Percentiles rank a stretch among this genome's conserved stretches.
These are phyloP conservation scores for Caenorhabditis remanei DNA, from an alignment of 1,140 invertebrate genomes.

Conservation along the genomic window DNA sequence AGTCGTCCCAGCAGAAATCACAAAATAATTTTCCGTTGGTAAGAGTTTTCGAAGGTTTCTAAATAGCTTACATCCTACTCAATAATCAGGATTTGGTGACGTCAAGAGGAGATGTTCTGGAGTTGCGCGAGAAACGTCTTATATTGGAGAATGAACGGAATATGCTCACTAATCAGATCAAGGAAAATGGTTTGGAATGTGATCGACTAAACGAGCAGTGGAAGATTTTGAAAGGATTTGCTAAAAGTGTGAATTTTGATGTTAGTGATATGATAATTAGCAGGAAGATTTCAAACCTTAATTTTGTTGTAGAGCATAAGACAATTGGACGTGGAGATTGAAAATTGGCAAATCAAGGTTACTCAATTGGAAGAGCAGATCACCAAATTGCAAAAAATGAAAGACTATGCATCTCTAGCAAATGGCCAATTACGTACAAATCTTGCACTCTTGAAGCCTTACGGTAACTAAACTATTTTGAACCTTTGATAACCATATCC, in stretches of 20 bases:
- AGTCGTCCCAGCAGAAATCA: constrained; percentile 22
- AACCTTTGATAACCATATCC: background rate
- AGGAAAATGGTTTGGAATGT: constrained; percentile 26
- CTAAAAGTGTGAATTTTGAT: constrained; percentile 41
- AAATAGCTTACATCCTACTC: background rate
- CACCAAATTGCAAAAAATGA: constrained; percentile 22
- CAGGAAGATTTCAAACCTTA: background rate
- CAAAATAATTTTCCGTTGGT: background rate
- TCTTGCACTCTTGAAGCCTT: constrained; percentile 36
- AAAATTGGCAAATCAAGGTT: constrained; percentile 13
- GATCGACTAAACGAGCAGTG: constrained; percentile 8
- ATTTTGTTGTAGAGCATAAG: background rate
- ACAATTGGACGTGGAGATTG: constrained; percentile 17
- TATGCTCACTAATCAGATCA: constrained; percentile 36
- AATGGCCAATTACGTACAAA: constrained; percentile 19
- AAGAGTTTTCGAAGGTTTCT: constrained; percentile 13
- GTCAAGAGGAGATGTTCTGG: constrained; percentile 39
- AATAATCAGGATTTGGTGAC: constrained; percentile 13
- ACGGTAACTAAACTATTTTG: background rate
- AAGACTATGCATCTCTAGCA: constrained; percentile 31
- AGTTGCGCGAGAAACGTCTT: constrained; percentile 29
- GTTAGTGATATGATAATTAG: background rate
- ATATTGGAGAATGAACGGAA: constrained; percentile 37
- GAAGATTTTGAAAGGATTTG: constrained; percentile 39
- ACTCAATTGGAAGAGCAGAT: constrained; percentile 23